These are phyloP conservation scores for Lycia hirtaria DNA, from an alignment of 2,888 invertebrate genomes.

Conservation along the genomic window DNA sequence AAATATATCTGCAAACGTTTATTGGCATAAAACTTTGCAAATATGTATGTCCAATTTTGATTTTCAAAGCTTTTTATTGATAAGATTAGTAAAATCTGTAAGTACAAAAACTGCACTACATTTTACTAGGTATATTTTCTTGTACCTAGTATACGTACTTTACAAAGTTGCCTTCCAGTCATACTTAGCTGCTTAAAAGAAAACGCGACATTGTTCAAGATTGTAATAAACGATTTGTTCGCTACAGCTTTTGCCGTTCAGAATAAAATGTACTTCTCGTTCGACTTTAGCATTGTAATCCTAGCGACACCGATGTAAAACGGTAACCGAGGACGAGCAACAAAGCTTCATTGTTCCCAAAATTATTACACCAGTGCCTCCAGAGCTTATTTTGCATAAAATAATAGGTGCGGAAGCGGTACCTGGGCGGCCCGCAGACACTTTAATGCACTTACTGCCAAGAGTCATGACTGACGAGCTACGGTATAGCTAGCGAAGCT, in stretches of 20 bases:
- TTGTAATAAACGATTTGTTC: conserved; percentile 23
- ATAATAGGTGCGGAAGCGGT: conserved; percentile 63
- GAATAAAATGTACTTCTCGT: conserved; percentile 32
- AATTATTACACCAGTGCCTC: conserved; percentile 66
- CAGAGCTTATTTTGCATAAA: conserved; percentile 73
- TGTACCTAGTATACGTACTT: too few species aligned
- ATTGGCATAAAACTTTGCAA: too few species aligned
- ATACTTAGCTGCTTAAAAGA: neutral
- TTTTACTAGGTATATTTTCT: too few species aligned
- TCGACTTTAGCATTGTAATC: conserved; percentile 42
- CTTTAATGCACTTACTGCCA: conserved; percentile 70
- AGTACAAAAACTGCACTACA: too few species aligned
- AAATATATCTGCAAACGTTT: too few species aligned
- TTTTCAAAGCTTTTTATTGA: too few species aligned
- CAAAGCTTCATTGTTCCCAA: conserved; percentile 67
- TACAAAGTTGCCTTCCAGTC: neutral
- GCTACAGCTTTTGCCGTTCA: conserved; percentile 24
- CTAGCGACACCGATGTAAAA: conserved; percentile 37
- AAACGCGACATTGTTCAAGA: neutral
- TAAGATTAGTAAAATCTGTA: too few species aligned
- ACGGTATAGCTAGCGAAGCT: conserved; percentile 55
- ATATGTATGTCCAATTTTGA: too few species aligned
- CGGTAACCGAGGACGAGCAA: conserved; percentile 50
- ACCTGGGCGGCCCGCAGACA: conserved; percentile 59
- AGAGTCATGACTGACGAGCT: conserved; percentile 58